phyloP scores from a whole-genome alignment of 2,113 vertebrate genomes.

The Neoarius graeffei region DNA sequence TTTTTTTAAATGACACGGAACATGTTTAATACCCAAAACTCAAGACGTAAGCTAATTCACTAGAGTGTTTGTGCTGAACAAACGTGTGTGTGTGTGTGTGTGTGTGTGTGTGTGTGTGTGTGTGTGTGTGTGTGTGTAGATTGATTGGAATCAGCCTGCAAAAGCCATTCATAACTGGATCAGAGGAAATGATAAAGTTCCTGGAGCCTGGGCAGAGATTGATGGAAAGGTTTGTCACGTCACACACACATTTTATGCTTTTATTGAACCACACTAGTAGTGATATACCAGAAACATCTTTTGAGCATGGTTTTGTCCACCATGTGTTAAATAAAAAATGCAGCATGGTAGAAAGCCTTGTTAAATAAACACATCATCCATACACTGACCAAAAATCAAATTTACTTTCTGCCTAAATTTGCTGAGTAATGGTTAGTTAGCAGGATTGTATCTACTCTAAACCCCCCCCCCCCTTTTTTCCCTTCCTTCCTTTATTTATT shows the following conservation, averaged over 20 bases:
- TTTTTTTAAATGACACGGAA: background rate
- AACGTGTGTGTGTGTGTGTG: background rate
- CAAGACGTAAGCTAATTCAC: background rate
- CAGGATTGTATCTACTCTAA: no score
- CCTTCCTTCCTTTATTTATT: no score
- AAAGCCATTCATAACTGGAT: conserved; percentile 88
- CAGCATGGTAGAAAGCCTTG: background rate
- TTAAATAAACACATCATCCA: no score
- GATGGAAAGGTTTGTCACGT: conserved; percentile 75
- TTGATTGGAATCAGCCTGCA: conserved; percentile 84
- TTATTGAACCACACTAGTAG: background rate
- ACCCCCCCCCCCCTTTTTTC: no score
- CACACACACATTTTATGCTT: background rate
- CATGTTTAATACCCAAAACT: background rate
- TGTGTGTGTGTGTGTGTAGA: conserved; percentile 64
- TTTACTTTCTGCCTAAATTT: no score
- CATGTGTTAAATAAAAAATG: background rate
- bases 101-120: background rate
- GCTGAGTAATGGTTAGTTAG: no score
- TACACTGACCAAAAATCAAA: no score
- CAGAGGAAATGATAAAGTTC: conserved; percentile 86
- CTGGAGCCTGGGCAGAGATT: conserved; percentile 83
- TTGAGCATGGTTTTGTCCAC: background rate
- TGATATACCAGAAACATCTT: background rate
- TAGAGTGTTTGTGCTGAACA: background rate